These are phyloP conservation scores for Umimayanthus kanabou DNA, from an alignment of 92 coral and sea anemone species.

Conservation along the genomic window DNA sequence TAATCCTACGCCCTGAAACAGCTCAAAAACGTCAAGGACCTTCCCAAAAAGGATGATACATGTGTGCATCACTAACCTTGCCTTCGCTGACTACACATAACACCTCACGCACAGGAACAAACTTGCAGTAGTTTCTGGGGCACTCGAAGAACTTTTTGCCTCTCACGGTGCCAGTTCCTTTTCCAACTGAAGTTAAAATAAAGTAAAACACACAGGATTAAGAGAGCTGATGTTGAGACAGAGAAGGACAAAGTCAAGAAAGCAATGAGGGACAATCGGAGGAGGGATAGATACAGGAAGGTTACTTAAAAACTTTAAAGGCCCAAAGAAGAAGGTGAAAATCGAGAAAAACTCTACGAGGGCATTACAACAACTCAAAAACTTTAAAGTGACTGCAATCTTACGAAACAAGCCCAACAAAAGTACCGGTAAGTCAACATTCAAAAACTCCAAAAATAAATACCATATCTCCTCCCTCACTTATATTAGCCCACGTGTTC, in stretches of 20 bases:
- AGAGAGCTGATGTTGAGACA: not conserved
- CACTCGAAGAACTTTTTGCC: constrained; percentile 72
- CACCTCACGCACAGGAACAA: constrained; percentile 69
- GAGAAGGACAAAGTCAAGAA: not conserved
- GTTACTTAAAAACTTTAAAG: not conserved
- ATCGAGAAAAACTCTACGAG: too few species aligned
- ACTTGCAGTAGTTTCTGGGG: constrained; percentile 79
- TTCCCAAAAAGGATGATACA: too few species aligned
- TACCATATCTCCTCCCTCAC: too few species aligned
- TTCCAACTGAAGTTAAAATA: constrained; percentile 64
- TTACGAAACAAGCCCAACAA: too few species aligned
- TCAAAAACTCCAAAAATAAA: too few species aligned
- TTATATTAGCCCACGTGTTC: too few species aligned
- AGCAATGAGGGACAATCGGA: not conserved
- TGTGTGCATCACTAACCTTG: constrained; percentile 4
- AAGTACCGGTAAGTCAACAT: too few species aligned
- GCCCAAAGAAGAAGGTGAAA: not conserved
- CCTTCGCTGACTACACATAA: constrained; percentile 26
- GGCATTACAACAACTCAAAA: too few species aligned
- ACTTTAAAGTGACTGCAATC: not conserved
- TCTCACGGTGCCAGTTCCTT: constrained; percentile 65
- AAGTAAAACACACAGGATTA: not conserved
- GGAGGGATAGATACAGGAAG: not conserved
- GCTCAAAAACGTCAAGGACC: too few species aligned
- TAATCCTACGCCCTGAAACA: too few species aligned